Percentiles rank a stretch among this genome's conserved stretches.
These are phyloP conservation scores for Dolichomitus sp. DNA, from an alignment of 2,888 invertebrate genomes.

Conservation along the genomic window DNA sequence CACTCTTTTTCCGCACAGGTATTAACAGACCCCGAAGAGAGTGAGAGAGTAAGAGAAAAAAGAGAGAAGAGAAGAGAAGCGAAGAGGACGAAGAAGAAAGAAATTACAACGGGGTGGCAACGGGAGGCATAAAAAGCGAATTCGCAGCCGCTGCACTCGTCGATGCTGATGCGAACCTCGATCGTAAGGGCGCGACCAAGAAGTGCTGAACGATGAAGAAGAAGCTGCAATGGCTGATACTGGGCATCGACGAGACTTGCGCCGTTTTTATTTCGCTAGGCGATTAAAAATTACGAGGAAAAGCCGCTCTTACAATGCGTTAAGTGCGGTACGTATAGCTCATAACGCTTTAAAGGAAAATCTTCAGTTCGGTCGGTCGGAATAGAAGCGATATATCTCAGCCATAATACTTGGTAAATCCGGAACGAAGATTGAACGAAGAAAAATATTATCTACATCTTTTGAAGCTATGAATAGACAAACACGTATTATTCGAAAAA, in stretches of 20 bases:
- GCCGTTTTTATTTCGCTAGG: neutral
- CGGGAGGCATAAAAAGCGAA: conserved; percentile 61
- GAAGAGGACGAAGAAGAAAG: conserved; percentile 44
- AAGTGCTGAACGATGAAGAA: conserved; percentile 34
- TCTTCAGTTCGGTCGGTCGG: neutral
- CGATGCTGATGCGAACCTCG: conserved; percentile 34
- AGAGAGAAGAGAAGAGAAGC: conserved; percentile 44
- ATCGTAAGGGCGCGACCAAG: conserved; percentile 41
- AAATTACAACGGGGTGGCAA: conserved; percentile 65
- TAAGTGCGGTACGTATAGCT: neutral
- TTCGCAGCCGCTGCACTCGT: conserved; percentile 41
- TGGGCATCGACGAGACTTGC: neutral
- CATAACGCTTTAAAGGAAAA: neutral
- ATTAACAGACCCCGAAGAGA: conserved; percentile 43
- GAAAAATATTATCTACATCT: too few relatives aligned
- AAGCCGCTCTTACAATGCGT: neutral
- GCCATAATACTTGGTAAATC: too few relatives aligned
- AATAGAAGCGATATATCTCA: too few relatives aligned
- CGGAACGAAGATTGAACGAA: too few relatives aligned
- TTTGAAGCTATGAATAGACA: too few relatives aligned
- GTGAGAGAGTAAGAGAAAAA: conserved; percentile 47
- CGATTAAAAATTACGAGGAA: conserved; percentile 25
- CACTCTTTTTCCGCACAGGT: conserved; percentile 37
- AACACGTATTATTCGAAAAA: too few relatives aligned
- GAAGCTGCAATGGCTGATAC: neutral